Conservation (phyloP, 2,797 vertebrate species). For the Lindbergichthys nudifrons region DNA sequence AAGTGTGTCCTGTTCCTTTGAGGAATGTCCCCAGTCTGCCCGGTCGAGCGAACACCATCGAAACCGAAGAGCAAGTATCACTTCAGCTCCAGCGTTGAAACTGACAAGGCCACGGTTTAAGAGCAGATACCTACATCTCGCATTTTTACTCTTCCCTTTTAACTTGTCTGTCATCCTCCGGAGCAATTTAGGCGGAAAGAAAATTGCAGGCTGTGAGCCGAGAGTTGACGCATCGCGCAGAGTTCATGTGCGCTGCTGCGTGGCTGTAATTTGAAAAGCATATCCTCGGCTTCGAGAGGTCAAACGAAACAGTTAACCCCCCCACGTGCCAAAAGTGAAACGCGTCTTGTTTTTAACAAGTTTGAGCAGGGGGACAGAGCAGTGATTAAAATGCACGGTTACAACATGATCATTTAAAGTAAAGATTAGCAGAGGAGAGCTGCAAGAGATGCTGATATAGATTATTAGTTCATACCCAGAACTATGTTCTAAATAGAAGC, state of each 20-base stretch:
- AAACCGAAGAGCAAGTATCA: slow-evolving; percentile 83
- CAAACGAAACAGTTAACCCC: slow-evolving; percentile 65
- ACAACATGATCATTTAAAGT: slow-evolving; percentile 51
- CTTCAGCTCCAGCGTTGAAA: slow-evolving; percentile 63
- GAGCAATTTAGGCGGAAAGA: slow-evolving; percentile 50
- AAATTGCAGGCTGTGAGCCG: slow-evolving; percentile 54
- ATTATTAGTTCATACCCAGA: background rate
- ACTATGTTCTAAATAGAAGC: background rate
- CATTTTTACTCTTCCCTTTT: slow-evolving; percentile 55
- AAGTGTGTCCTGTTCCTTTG: slow-evolving; percentile 70
- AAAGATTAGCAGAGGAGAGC: slow-evolving; percentile 7
- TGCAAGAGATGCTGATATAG: background rate
- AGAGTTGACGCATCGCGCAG: slow-evolving; percentile 22
- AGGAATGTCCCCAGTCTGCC: slow-evolving; percentile 86
- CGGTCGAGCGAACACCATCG: slow-evolving; percentile 77
- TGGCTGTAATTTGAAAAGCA: slow-evolving; percentile 36
- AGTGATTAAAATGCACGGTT: slow-evolving; percentile 65
- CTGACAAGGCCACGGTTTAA: slow-evolving; percentile 46
- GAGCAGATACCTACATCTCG: slow-evolving; percentile 57
- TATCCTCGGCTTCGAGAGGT: slow-evolving; percentile 45
- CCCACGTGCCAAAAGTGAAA: slow-evolving; percentile 27
- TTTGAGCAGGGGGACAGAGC: slow-evolving; percentile 39
- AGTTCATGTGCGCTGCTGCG: slow-evolving; percentile 35
- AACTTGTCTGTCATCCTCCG: slow-evolving; percentile 62
- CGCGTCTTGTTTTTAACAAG: slow-evolving; percentile 22